Percentiles rank a stretch among this genome's conserved stretches.
These are phyloP conservation scores for Lophura swinhoii DNA, from an alignment of 2,797 vertebrate genomes.

Conservation along the genomic window DNA sequence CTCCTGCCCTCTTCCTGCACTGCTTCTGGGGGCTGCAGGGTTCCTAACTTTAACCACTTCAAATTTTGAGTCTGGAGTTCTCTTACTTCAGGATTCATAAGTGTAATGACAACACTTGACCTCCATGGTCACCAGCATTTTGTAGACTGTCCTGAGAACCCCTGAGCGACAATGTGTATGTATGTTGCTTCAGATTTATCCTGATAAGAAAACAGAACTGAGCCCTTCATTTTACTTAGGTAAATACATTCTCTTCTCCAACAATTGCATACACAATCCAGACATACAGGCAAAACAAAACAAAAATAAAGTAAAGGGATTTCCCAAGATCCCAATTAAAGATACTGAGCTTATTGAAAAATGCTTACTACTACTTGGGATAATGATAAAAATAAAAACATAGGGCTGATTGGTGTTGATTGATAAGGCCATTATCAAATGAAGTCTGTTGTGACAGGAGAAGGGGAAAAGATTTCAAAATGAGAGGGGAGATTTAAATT, in stretches of 20 bases:
- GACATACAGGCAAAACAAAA: not conserved
- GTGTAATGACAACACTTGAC: not conserved
- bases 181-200: not conserved
- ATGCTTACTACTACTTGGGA: not conserved
- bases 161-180: not conserved
- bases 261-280: not conserved
- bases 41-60: not conserved
- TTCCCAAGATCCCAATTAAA: not conserved
- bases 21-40: not conserved
- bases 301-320: fast-evolving
- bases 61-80: not conserved
- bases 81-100: not conserved
- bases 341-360: not conserved
- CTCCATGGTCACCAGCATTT: not conserved
- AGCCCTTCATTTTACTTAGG: not conserved
- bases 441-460: not conserved
- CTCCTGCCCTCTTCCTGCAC: not conserved
- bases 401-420: not conserved
- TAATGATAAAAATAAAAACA: not conserved
- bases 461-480: too few species aligned
- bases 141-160: not conserved
- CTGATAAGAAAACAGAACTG: not conserved
- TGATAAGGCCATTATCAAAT: not conserved
- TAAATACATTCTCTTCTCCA: not conserved
- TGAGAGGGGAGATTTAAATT: too few species aligned